These are phyloP conservation scores for Pterocles burchelli DNA, from an alignment of 2,113 vertebrate species.

Conservation along the genomic window DNA sequence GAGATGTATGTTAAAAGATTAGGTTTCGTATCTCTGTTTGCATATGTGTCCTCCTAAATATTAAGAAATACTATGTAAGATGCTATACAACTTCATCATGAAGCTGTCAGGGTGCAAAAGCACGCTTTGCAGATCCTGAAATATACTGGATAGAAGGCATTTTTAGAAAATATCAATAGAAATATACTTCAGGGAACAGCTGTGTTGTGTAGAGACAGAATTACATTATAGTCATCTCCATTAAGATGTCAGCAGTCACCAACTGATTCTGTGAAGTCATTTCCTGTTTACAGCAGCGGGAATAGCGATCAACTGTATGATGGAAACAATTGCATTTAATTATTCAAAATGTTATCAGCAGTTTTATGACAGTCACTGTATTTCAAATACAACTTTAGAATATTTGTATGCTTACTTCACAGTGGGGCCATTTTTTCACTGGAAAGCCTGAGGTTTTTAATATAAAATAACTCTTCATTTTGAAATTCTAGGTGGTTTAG, in stretches of 20 bases:
- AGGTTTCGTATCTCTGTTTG: not conserved
- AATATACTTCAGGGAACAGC: constrained; percentile 1
- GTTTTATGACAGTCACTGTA: not conserved
- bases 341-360: not conserved
- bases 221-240: not conserved
- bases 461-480: not conserved
- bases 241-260: constrained; percentile 2
- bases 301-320: not conserved
- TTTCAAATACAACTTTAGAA: not conserved
- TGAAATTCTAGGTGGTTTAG: not conserved
- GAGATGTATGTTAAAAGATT: not conserved
- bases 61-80: not conserved
- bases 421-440: not conserved
- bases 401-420: not conserved
- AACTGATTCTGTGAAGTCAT: not conserved
- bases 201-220: constrained; percentile 1
- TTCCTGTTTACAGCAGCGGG: not conserved
- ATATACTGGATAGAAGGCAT: not conserved
- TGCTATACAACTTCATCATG: not conserved
- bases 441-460: rapidly evolving
- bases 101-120: not conserved
- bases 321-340: constrained; percentile 4
- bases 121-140: not conserved
- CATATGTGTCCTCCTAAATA: not conserved
- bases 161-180: constrained; percentile 37